Conservation (phyloP, 2,888 invertebrate genomes). For the Aleiodes testaceus region DNA sequence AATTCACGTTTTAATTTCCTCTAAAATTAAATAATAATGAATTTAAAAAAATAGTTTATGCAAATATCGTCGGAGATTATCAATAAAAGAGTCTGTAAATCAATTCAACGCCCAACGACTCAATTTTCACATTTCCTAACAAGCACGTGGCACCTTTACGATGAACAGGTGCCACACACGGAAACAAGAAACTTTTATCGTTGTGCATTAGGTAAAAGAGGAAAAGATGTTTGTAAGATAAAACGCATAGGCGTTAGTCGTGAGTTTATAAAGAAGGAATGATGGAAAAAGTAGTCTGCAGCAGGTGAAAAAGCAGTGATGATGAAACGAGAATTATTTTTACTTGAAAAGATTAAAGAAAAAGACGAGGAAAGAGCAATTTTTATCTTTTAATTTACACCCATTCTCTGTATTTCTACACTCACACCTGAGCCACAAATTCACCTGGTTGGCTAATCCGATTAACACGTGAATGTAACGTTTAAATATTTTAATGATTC, state of each 20-base stretch:
- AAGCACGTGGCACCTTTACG: conserved; percentile 2
- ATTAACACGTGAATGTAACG: conserved; percentile 23
- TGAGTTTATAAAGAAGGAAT: conserved; percentile 8
- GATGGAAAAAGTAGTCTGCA: conserved; percentile 19
- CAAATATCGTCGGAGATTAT: no score
- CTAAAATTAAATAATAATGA: not conserved
- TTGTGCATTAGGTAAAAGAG: not conserved
- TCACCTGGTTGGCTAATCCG: conserved; percentile 11
- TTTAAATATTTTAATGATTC: not conserved
- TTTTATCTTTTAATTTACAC: conserved; percentile 11
- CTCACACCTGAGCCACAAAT: not conserved
- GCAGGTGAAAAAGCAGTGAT: conserved; percentile 13
- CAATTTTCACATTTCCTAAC: conserved; percentile 3
- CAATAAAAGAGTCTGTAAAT: conserved; percentile 22
- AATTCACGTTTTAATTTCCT: not conserved
- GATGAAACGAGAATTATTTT: conserved; percentile 25
- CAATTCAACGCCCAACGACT: conserved; percentile 34
- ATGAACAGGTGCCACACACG: conserved; percentile 6
- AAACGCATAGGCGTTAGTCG: conserved; percentile 18
- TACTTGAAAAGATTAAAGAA: not conserved
- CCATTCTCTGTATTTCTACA: not conserved
- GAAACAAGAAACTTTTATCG: conserved; percentile 8
- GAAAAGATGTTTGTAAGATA: conserved; percentile 40
- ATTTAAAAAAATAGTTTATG: no score
- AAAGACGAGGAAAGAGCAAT: not conserved